Evolutionary conservation across 2,797 vertebrate genomes (phyloP), one percentile per base, ranked within the genome.

Genomic region (Pteropus rufus): DNA sequence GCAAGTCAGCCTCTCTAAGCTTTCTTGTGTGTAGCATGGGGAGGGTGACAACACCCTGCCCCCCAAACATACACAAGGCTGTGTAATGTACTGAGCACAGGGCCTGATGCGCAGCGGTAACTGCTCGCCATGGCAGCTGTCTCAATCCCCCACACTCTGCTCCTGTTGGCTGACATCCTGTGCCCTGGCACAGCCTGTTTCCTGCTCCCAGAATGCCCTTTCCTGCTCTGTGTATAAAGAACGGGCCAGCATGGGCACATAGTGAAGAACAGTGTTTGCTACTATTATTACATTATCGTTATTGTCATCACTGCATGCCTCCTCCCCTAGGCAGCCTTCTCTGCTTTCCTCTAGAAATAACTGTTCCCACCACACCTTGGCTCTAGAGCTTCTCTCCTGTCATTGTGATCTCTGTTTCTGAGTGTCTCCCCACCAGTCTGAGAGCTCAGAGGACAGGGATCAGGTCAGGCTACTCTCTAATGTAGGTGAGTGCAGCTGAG

Each of bases 11-110:
- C 54, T 93, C 85, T n/a, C 49, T 31, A 15, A 1, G 31, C 31
- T 23, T 73, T 3, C 90, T 65, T 0, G 0, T 34, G 19, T 16
- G 39, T 5, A 46, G 39, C 34, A 58, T 0, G 12, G 62, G 15
- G 18, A n/a, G 9, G n/a, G 3, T 88, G 46, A 36, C 36, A 24
- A 56, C 56, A 12, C 1, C 31, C 18, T 36, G 2, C 16, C 12
- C 72, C 69, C 2, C 58, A 29, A 29, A 29, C 29, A 29, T 5
- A 15, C 60, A 31, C 2, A 1, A 21, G 21, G 67, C 52, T 0
- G 1, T 3, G 36, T 60, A 62, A 46, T 14, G 41, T 60, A 56
- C 69, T 56, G 8, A 41, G 67, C 29, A 26, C 18, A 56, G 75
- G 65, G 5, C 36, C 58, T 23, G 12, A n/a, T 10, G 80, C 64